Evolutionary conservation across 2,113 vertebrate species (phyloP).

Genomic region (Tragelaphus imberbis): DNA sequence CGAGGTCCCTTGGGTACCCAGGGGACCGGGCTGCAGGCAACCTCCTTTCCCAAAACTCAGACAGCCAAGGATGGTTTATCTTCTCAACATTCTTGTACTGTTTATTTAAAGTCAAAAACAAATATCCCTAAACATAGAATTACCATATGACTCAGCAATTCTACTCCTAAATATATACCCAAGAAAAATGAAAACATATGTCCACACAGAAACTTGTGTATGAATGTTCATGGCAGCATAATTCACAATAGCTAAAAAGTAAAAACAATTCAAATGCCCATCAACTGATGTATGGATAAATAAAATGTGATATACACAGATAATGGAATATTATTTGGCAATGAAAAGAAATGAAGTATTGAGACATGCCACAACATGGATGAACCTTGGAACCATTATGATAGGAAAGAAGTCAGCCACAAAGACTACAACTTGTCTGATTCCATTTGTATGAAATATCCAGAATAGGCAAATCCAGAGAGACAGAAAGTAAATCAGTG

Average conservation of each 20-base stretch:
- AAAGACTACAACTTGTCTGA: neutral
- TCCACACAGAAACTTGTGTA: neutral
- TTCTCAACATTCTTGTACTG: neutral
- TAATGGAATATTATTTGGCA: constrained; percentile 4
- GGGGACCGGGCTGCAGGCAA: neutral
- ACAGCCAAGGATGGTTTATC: neutral
- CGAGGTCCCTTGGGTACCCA: neutral
- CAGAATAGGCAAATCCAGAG: neutral
- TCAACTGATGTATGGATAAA: neutral
- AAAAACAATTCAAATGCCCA: neutral
- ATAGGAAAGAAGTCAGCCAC: neutral
- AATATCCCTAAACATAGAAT: neutral
- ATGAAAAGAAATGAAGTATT: constrained; percentile 7
- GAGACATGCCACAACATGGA: neutral
- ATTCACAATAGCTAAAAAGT: neutral
- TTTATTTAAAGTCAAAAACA: constrained; percentile 29
- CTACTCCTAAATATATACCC: neutral
- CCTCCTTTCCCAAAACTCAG: neutral
- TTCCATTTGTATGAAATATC: neutral
- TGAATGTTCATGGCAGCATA: neutral
- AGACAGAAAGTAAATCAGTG: neutral
- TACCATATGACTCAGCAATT: constrained; percentile 10
- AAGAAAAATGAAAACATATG: constrained; percentile 1
- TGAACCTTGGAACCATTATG: neutral
- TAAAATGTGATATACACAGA: neutral